Base-by-base conservation (phyloP, 2,888 invertebrate genomes). In the Pyrrhia umbra region DNA sequence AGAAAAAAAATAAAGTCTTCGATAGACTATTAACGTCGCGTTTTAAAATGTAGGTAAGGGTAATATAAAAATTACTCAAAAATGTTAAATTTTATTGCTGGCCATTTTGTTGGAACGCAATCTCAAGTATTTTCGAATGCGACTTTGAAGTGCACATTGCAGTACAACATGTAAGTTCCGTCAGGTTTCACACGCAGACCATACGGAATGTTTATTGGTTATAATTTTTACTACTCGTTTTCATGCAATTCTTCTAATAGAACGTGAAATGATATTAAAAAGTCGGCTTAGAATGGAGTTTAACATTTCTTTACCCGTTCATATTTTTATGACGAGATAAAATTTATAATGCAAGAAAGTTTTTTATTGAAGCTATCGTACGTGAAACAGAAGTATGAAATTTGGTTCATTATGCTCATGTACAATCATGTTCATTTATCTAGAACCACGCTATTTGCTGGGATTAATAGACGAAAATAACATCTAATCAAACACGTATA, bases 101-200 rank as follows among this genome's bases (percentile, higher is more conserved):
- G 46, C 21, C 20, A 51, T 61, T 72, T 58, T 30, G 39, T 69
- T 40, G n/a, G 46, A 37, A 68, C 9, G 47, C n/a, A 39, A 60
- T 47, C 49, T 57, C 8, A 45, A 59, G 46, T 45, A 65, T 58
- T 65, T 56, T 20, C 34, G n/a, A 43, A 23, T 18, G 39, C 27
- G 13, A 54, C 23, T 58, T 52, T 42, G 64, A 55, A 64, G 46
- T 79, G 68, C 63, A 73, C 67, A 69, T 79, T 63, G 69, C 67
- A 57, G 45, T 54, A 79, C 75, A 63, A 79, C 66, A 67, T 66
- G 68, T 75, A 65, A 69, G 70, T 73, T 75, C 73, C 68, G 66
- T 68, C 71, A 71, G 59, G 62, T 37, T 42, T 52, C 63, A 55
- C 79, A 78, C 73, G 78, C 72, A 73, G 70, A 42, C 65, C 65